Base-by-base conservation (phyloP, 2,888 invertebrate genomes). In the Drosophila colorata region DNA sequence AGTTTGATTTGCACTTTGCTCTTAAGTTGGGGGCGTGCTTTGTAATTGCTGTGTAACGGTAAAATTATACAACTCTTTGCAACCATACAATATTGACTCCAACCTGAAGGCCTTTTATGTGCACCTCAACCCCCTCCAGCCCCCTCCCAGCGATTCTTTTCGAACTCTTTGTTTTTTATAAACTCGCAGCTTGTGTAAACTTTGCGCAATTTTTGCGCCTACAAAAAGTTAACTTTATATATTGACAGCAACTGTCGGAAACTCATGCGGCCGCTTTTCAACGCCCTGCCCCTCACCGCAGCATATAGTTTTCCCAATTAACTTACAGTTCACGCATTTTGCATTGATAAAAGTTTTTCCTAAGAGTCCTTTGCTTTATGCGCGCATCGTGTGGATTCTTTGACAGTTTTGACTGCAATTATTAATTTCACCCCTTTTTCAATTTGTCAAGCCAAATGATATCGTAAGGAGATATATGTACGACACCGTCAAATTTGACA, bases 201-300 rank as follows among this genome's bases (percentile, higher is more conserved):
- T 58, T 48, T 51, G 18, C 37, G 25, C 37, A 8, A 18, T 63
- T 63, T 37, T 11, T 31, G 16, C 33, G 71, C 59, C 71, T 65
- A 53, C 28, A 16, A 18, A 13, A 41, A 20, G 43, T n/a, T 33
- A 65, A 74, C 78, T 74, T 76, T 78, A 52, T 56, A 58, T 73
- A 78, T 74, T 76, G 76, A 76, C 76, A 78, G 76, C 69, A 78
- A 76, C 65, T 78, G 74, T 78, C 78, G 28, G 31, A 44, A 76
- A 76, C 69, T 75, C 60, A 25, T 53, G 68, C 59, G 40, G 47
- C 38, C 28, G 18, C 33, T 37, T 47, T 57, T 57, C 59, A 63
- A 72, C 67, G 64, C 53, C 43, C 64, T 56, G 18, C 35, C 37
- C 41, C 38, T 28, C 28, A 51, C 44, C 25, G 61, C 11, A 40